Evolutionary conservation across 2,113 vertebrate genomes (phyloP), one percentile per base, ranked within the genome.

Genomic region (Eleginops maclovinus): DNA sequence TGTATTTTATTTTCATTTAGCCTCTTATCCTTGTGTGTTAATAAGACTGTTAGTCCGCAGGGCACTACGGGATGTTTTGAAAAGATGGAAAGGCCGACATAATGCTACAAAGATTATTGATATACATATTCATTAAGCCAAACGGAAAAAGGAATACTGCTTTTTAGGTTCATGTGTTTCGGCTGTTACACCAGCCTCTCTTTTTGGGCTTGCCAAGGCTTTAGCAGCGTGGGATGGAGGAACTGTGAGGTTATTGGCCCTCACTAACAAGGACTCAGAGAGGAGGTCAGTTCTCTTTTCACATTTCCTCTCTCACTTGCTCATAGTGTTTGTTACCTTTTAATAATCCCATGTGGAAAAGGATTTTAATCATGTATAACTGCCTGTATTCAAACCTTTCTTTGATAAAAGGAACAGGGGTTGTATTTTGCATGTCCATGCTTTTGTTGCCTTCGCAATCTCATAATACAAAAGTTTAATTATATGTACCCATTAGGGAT

Each of bases 281-380:
- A 79, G 24, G 24, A 87, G 77, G 84, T 85, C 83, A 77, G 47
- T 49, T 41, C 10, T 47, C 31, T 44, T 73, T 47, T 50, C 63
- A 72, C 59, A 59, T 54, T 60, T 54, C 21, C 40, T 15, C 19
- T 24, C 22, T 3, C 16, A 10, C 61, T 53, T 21, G 69, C 63
- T 87, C 46, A 21, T 4, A 49, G 40, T 68, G 59, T 72, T 44
- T 60, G 51, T 80, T 82, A 86, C 82, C 51, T 65, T 89, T 83
- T 77, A 65, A 46, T 64, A 26, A 49, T 74, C 86, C 81, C 81
- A 73, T 77, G 79, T 78, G 83, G 79, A 24, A n/a, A n/a, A 66
- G 81, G 75, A 86, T 92, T 88, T 86, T 59, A 79, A 89, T 36
- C 54, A 46, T 72, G 72, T 78, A 79, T 81, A 68, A 86, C 79